These are phyloP conservation scores for Puffinus mauretanicus DNA, from an alignment of 2,113 vertebrate species.

Conservation along the genomic window DNA sequence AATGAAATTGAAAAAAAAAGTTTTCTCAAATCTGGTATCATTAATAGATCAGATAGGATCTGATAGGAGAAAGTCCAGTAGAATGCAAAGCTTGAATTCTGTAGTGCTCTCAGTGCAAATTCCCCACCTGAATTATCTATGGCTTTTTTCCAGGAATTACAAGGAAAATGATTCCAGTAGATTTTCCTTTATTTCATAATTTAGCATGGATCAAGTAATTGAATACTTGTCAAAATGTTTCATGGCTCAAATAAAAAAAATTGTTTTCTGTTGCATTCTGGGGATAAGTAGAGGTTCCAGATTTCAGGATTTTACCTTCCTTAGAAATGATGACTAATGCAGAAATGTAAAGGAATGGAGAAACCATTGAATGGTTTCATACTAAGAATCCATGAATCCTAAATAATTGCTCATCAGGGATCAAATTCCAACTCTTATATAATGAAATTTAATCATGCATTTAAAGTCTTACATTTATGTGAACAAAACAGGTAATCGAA, in stretches of 20 bases:
- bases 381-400: not conserved
- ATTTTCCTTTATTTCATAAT: not conserved
- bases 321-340: not conserved
- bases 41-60: not conserved
- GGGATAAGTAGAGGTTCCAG: not conserved
- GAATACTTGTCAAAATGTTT: not conserved
- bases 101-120: not conserved
- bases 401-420: not conserved
- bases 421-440: not conserved
- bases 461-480: not conserved
- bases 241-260: not conserved
- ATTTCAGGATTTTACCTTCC: not conserved
- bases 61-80: not conserved
- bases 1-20: not conserved
- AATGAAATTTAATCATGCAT: not conserved
- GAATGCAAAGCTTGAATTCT: not conserved
- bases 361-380: not conserved
- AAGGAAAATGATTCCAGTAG: not conserved
- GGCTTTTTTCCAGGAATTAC: not conserved
- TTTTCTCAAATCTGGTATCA: not conserved
- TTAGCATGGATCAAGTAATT: not conserved
- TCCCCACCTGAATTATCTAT: not conserved
- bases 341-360: not conserved
- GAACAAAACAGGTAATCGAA: not conserved
- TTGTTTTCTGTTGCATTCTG: not conserved